Percentiles rank a stretch among this genome's conserved stretches.
Conservation (phyloP, 2,888 invertebrate genomes). For the Phortica okadai region DNA sequence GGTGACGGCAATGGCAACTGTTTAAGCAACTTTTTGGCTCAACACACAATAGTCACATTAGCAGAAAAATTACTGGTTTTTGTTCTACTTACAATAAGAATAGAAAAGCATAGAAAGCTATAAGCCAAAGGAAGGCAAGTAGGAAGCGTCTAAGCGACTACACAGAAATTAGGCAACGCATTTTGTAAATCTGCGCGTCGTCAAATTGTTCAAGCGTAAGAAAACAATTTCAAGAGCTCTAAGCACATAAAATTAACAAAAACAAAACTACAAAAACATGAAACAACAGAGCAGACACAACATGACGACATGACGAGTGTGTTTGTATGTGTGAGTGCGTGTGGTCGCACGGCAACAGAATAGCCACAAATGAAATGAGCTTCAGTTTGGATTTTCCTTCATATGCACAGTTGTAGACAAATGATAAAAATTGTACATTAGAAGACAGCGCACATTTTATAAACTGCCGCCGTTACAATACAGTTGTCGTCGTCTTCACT, state of each 20-base stretch:
- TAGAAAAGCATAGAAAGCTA: background rate
- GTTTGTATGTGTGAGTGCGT: too few relatives aligned
- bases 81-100: background rate
- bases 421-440: too few relatives aligned
- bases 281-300: background rate
- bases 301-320: too few relatives aligned
- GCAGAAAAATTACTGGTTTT: constrained; percentile 42
- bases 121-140: background rate
- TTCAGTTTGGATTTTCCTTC: background rate
- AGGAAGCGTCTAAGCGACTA: background rate
- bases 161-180: constrained; percentile 50
- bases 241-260: background rate
- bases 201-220: constrained; percentile 66
- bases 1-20: constrained; percentile 29
- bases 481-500: background rate
- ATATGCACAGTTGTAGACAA: too few relatives aligned
- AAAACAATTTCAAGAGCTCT: constrained; percentile 49
- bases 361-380: background rate
- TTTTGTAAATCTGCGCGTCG: constrained; percentile 65
- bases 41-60: constrained; percentile 52
- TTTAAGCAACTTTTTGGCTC: constrained; percentile 27
- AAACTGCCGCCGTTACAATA: background rate
- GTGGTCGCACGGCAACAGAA: background rate
- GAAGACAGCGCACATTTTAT: too few relatives aligned
- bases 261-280: constrained; percentile 7